Evolutionary conservation across 1,140 invertebrate species (phyloP), one percentile per base, ranked within the genome.

Genomic region (Stegodyphus dumicola): DNA sequence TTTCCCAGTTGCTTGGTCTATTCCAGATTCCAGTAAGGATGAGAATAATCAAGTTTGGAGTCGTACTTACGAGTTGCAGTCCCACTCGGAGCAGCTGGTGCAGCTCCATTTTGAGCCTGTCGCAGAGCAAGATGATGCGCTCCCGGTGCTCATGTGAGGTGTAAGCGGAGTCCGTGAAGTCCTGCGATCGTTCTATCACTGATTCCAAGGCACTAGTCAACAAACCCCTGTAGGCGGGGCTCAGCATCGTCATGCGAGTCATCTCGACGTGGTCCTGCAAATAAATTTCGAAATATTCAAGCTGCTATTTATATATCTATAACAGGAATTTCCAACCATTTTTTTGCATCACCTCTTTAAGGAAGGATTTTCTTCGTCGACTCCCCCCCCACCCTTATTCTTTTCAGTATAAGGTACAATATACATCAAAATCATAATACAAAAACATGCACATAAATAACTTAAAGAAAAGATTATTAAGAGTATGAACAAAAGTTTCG

Each of bases 101-200:
- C 74, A 98, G 92, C 91, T 98, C 95, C 85, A 95, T 92, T 89
- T 95, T 95, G 87, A 95, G 94, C 87, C 95, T 93, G 91, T 98
- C 96, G 89, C 95, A 96, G n/a, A 97, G 93, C 67, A 96, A 92
- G 1, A 99, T 92, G 88, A 99, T 98, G 90, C 96, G 96, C 91
- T 99, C 97, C 77, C 98, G 93, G 91, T 99, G 96, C 89, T 99
- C 96, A 91, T 99, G 97, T 88, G 94, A 96, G 56, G 98, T 99
- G 91, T 99, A 99, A 77, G 98, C 97, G 80, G 98, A 99, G 91
- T 99, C 98, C 11, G 98, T 99, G 91, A 99, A 99, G 91, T 99
- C 98, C 91, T 90, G 88, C 77, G 96, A 98, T 88, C 97, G 94
- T 91, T 99, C 98, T 53, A 98, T 94, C 18, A 99, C 94, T 56